Percentiles rank a stretch among this genome's conserved stretches.
Conservation (phyloP, 1,140 invertebrate genomes). For the Temnothorax longispinosus region DNA sequence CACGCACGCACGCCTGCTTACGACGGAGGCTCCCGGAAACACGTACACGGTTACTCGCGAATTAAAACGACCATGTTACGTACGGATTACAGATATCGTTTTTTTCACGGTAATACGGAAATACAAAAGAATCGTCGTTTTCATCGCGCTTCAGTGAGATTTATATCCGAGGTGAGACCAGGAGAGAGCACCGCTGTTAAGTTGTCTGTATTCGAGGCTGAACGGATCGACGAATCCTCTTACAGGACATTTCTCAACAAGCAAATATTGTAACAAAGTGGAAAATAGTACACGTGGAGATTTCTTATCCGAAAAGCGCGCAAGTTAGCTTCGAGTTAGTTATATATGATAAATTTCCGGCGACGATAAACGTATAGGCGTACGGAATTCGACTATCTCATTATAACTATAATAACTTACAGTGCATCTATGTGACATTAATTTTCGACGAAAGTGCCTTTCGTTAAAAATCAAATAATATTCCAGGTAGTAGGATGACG, state of each 20-base stretch:
- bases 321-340: background rate
- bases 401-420: background rate
- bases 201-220: background rate
- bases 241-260: background rate
- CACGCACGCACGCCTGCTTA: background rate
- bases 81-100: background rate
- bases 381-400: background rate
- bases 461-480: background rate
- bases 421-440: background rate
- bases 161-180: background rate
- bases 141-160: background rate
- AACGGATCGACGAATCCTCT: background rate
- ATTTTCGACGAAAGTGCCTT: background rate
- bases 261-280: background rate
- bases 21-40: background rate
- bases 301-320: background rate
- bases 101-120: no score
- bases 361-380: background rate
- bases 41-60: constrained; percentile 5
- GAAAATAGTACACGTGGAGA: background rate
- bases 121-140: background rate
- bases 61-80: background rate
- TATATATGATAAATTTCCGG: constrained; percentile 1
- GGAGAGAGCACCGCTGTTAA: background rate
- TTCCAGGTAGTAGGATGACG: background rate